Base-by-base conservation (phyloP, 2,888 invertebrate genomes). In the Cantharis rustica region DNA sequence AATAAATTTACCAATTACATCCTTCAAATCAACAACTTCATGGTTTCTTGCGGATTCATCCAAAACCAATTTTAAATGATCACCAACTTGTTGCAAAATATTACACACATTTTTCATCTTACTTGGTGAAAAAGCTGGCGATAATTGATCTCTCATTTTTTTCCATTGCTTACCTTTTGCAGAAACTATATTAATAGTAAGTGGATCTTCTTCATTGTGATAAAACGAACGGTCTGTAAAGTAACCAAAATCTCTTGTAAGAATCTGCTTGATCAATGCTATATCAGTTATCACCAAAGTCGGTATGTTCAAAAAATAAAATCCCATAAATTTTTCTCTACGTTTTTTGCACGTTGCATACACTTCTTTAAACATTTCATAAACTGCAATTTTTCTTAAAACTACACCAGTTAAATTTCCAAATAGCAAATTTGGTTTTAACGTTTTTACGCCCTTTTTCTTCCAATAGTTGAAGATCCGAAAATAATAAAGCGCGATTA, bases 231-330 rank as follows among this genome's bases (percentile, higher is more conserved):
- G 27, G 11, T 27, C 27, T 10, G 27, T 27, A 11, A 27, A 27
- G 11, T 27, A 11, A 27, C 11, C 3, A 27, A 27, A 27, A 27
- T 27, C 27, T 27, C 11, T 27, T 10, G 11, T 11, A 11, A 27
- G 27, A 11, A 27, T 11, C 27, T 27, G 10, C 10, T 27, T 27
- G 2, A 27, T 4, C 11, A 88, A 79, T 10, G 88, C 86, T 0
- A 87, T 87, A 77, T 89, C 88, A 0, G 75, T 63, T 1, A 76
- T 76, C 11, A 79, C 16, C 31, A 78, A 79, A 16, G 69, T 61
- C 15, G 79, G 77, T 4, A 20, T 68, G 13, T 64, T 23, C 20
- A 79, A 76, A 68, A 79, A 72, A 66, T 74, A 79, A 4, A 73
- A 70, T 1, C 78, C 78, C 63, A 76, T 31, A 13, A 11, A 78